phyloP scores from a whole-genome alignment of 2,113 vertebrate genomes.

The Notothenia rossii region DNA sequence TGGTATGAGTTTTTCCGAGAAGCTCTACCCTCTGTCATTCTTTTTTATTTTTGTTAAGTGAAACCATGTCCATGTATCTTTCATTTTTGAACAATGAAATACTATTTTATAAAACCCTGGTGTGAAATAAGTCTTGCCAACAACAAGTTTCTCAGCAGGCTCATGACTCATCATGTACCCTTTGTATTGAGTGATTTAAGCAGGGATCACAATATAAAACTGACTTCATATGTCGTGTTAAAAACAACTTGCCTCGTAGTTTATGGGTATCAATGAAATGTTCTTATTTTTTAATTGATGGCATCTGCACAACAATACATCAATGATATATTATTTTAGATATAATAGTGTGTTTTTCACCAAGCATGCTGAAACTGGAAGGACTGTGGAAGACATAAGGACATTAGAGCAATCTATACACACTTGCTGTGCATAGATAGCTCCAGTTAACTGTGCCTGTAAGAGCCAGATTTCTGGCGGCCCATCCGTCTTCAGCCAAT shows the following conservation, averaged over 20 bases:
- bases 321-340: not conserved
- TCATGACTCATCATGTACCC: conserved; percentile 12
- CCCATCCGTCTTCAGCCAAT: conserved; percentile 65
- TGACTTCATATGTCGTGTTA: not conserved
- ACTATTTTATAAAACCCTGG: too few species aligned
- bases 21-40: too few species aligned
- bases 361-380: conserved; percentile 5
- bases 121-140: not conserved
- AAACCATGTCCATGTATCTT: too few species aligned
- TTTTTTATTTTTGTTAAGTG: not conserved
- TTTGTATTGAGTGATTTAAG: not conserved
- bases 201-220: not conserved
- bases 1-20: too few species aligned
- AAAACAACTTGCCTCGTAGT: not conserved
- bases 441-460: conserved; percentile 55
- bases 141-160: not conserved
- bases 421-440: conserved; percentile 37
- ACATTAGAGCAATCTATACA: conserved; percentile 7
- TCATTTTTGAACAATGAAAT: too few species aligned
- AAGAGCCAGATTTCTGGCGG: conserved; percentile 53
- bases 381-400: not conserved
- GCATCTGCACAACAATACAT: not conserved
- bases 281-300: not conserved
- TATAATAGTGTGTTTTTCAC: not conserved
- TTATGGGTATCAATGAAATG: not conserved